These are phyloP conservation scores for Amaurobius ferox DNA, from an alignment of 2,888 invertebrate species.

Conservation along the genomic window DNA sequence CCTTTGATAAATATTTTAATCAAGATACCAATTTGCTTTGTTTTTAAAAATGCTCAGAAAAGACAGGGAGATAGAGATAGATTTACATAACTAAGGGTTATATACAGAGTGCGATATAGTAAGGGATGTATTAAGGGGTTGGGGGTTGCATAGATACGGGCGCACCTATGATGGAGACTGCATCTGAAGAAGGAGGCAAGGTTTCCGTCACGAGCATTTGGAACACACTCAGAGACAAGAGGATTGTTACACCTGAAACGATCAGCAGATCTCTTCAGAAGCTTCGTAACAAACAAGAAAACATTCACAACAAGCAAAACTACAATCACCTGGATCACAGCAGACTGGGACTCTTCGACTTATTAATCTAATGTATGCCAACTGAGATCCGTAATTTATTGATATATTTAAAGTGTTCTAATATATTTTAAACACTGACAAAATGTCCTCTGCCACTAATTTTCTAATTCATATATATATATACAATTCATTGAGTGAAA, in stretches of 20 bases:
- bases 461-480: no score
- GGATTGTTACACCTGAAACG: slow-evolving; percentile 92
- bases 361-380: no score
- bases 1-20: not conserved
- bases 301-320: slow-evolving; percentile 71
- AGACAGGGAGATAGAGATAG: slow-evolving; percentile 24
- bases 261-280: slow-evolving; percentile 71
- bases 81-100: not conserved
- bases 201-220: slow-evolving; percentile 98
- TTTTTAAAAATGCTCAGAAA: slow-evolving; percentile 10
- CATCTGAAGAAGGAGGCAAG: slow-evolving; percentile 99
- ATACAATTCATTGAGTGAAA: no score
- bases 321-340: slow-evolving; percentile 48
- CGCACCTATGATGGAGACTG: slow-evolving; percentile 97
- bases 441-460: no score
- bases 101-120: not conserved
- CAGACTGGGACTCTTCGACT: not conserved
- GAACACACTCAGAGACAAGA: slow-evolving; percentile 98
- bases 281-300: slow-evolving; percentile 64
- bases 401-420: no score
- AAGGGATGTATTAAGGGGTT: not conserved
- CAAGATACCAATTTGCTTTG: slow-evolving; percentile 49
- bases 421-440: no score
- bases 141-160: slow-evolving; percentile 50
- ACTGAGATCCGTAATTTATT: no score